Evolutionary conservation across 2,797 vertebrate genomes (phyloP), one percentile per base, ranked within the genome.

Genomic region (Halcyon smyrnensis): DNA sequence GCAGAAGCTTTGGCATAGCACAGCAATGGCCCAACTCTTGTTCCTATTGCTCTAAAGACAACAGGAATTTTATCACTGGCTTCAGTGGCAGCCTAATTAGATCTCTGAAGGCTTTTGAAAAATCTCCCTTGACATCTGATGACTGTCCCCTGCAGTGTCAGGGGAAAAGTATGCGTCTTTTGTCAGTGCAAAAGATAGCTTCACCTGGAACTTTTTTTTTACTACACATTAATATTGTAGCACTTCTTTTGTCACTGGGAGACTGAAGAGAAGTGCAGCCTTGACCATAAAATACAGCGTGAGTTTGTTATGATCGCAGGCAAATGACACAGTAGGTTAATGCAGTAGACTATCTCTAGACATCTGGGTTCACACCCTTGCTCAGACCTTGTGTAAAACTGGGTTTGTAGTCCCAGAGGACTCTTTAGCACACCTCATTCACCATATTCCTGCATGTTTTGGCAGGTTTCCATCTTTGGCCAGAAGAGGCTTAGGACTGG

Each of bases 371-470:
- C 84, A 92, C 45, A 87, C 48, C 45, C 34, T 50, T 54, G 15
- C 74, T 83, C 90, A 94, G 78, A 83, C 60, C 57, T 73, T 68
- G 27, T 73, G 64, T 93, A 87, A 95, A 95, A 96, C 62, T 3
- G 9, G 88, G 63, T 67, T 64, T 71, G 28, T 67, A 36, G 37
- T 69, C 93, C 37, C 78, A 39, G 69, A 87, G 39, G 64, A 59
- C 60, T 39, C 71, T 79, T 88, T 67, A 92, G 78, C 62, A 78
- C 70, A 93, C 88, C 82, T 95, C 85, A 71, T 96, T 95, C 86
- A 65, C 48, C 48, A 57, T 57, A 37, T 16, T 93, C 15, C 53
- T 83, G 78, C 21, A 2, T 77, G 36, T 56, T 89, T 94, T 95
- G 95, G 95, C 86, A 80, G 28, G 8, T 75, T 89, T 95, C 91